Conservation (phyloP, 2,888 invertebrate species). For the Chromoteleia sp. region DNA sequence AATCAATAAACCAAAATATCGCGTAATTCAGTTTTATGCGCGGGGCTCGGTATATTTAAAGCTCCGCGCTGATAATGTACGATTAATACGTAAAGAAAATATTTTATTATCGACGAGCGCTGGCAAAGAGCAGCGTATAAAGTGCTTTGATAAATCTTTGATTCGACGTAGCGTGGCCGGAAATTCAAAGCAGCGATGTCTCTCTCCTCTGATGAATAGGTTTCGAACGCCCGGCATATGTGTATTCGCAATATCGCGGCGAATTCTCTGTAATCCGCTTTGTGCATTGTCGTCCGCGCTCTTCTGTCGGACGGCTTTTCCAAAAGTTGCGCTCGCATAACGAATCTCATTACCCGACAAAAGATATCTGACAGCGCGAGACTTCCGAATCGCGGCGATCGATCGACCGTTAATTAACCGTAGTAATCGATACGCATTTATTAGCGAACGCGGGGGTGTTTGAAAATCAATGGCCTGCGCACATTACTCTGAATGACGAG, state of each 20-base stretch:
- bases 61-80: neutral
- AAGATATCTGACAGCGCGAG: constrained; percentile 23
- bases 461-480: constrained; percentile 20
- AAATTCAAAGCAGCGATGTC: constrained; percentile 47
- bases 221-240: constrained; percentile 23
- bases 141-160: constrained; percentile 58
- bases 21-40: neutral
- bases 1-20: constrained; percentile 9
- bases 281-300: constrained; percentile 33
- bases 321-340: constrained; percentile 23
- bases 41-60: neutral
- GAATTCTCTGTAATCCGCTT: constrained; percentile 44
- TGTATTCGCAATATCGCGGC: constrained; percentile 31
- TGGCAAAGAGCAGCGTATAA: constrained; percentile 20
- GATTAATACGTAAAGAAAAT: constrained; percentile 30
- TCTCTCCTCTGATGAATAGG: constrained; percentile 49
- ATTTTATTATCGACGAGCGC: constrained; percentile 19
- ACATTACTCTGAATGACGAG: constrained; percentile 12
- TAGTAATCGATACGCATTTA: constrained; percentile 8
- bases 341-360: constrained; percentile 35
- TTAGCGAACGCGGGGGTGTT: neutral
- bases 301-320: constrained; percentile 8
- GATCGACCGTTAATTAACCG: constrained; percentile 14
- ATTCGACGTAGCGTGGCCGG: constrained; percentile 41
- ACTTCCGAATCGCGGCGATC: neutral